phyloP scores from a whole-genome alignment of 2,888 invertebrate species.

The Anagyrus pseudococci region DNA sequence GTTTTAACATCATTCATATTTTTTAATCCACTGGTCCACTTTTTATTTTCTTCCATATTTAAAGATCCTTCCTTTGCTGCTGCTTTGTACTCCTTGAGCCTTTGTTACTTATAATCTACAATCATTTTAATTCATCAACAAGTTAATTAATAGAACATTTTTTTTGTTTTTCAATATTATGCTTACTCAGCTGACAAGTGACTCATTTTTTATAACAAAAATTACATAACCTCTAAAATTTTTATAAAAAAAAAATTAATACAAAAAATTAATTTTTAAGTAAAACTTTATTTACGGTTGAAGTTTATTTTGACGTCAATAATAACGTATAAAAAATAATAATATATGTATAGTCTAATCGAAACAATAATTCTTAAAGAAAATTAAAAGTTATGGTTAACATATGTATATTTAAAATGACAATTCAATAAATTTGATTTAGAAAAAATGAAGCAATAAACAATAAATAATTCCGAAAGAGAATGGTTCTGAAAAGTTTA shows the following conservation, averaged over 20 bases:
- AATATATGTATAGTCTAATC: too few species aligned
- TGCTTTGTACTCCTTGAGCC: neutral
- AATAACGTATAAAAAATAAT: too few species aligned
- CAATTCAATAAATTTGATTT: too few species aligned
- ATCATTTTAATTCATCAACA: neutral
- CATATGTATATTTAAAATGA: too few species aligned
- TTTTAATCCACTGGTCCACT: neutral
- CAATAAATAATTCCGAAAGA: too few species aligned
- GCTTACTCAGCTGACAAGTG: conserved; percentile 1
- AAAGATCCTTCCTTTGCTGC: conserved; percentile 5
- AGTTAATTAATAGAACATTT: neutral
- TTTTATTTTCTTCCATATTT: conserved; percentile 25
- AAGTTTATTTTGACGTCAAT: too few species aligned
- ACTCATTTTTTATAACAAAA: conserved; percentile 19
- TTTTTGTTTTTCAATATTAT: neutral
- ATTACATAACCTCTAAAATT: conserved; percentile 26
- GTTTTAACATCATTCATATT: neutral
- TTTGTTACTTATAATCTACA: neutral
- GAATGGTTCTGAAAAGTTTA: too few species aligned
- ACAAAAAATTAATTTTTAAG: conserved; percentile 42
- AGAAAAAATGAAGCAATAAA: too few species aligned
- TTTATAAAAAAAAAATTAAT: neutral
- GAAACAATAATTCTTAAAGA: too few species aligned
- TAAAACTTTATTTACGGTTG: too few species aligned
- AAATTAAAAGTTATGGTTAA: too few species aligned